phyloP scores from a whole-genome alignment of 2,113 vertebrate genomes.

The Pituophis catenifer region DNA sequence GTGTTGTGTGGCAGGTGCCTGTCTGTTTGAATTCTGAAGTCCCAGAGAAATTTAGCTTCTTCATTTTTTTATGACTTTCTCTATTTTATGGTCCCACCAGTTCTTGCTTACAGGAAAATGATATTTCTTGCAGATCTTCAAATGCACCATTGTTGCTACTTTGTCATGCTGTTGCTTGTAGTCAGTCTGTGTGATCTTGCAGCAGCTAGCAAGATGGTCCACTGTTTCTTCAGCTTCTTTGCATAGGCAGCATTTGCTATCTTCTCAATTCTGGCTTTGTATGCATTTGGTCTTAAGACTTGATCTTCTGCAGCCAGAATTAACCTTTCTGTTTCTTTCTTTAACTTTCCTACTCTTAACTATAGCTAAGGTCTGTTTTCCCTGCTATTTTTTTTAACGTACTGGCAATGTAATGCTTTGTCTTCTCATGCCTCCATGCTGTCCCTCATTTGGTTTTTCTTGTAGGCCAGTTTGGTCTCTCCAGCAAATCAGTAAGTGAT shows the following conservation, averaged over 20 bases:
- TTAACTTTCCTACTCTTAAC: no score
- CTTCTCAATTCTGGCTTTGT: no score
- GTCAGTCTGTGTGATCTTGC: not conserved
- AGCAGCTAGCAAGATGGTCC: not conserved
- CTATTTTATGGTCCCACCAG: not conserved
- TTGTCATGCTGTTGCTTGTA: not conserved
- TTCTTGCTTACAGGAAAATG: not conserved
- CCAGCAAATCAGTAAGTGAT: not conserved
- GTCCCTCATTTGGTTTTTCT: not conserved
- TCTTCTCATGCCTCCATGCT: no score
- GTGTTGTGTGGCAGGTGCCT: not conserved
- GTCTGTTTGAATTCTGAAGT: not conserved
- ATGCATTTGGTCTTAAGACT: no score
- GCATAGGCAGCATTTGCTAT: not conserved
- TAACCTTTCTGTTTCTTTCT: no score
- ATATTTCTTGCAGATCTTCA: not conserved
- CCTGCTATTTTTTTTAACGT: not conserved
- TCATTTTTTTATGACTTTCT: not conserved
- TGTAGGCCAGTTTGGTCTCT: not conserved
- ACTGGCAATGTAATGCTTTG: no score
- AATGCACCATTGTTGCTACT: not conserved
- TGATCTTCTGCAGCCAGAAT: no score
- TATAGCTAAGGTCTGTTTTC: not conserved
- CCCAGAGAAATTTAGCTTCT: not conserved
- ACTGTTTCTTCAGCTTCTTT: not conserved